Conservation (phyloP, 64 coral and sea anemone species). For the Catalaphyllia jardinei region DNA sequence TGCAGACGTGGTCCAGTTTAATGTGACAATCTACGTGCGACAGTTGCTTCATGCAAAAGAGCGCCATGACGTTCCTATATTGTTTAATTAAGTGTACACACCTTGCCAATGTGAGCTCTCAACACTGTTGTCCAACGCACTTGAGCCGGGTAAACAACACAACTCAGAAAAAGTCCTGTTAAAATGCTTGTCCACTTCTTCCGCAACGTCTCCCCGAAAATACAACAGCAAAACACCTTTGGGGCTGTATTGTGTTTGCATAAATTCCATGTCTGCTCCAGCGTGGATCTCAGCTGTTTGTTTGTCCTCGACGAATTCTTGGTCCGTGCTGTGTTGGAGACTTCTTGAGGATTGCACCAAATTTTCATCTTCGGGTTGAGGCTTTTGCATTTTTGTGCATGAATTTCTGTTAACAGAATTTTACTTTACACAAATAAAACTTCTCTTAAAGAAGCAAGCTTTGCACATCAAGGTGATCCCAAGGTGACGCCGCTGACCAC, state of each 20-base stretch:
- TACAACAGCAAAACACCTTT: conserved; percentile 31
- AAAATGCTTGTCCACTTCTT: conserved; percentile 36
- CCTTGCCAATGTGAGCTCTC: conserved; percentile 10
- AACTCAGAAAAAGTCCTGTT: conserved; percentile 13
- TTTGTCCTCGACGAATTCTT: neutral
- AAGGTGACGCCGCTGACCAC: neutral
- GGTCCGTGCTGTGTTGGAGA: neutral
- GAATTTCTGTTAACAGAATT: neutral
- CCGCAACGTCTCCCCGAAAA: neutral
- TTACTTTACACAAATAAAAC: neutral
- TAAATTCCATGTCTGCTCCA: conserved; percentile 20
- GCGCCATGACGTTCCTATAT: no score
- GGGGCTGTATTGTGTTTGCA: conserved; percentile 21
- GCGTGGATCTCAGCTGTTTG: neutral
- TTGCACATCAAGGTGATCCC: neutral
- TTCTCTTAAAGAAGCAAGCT: neutral
- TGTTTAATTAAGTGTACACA: neutral
- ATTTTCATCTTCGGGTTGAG: neutral
- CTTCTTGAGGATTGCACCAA: neutral
- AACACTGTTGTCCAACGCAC: neutral
- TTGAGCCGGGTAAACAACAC: neutral
- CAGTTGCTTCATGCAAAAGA: no score
- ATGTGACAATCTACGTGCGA: no score
- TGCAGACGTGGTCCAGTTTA: no score
- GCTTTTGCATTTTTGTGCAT: neutral